Evolutionary conservation across 1,140 invertebrate species (phyloP), one percentile per base, ranked within the genome.

Genomic region (Drosophila ironensis): DNA sequence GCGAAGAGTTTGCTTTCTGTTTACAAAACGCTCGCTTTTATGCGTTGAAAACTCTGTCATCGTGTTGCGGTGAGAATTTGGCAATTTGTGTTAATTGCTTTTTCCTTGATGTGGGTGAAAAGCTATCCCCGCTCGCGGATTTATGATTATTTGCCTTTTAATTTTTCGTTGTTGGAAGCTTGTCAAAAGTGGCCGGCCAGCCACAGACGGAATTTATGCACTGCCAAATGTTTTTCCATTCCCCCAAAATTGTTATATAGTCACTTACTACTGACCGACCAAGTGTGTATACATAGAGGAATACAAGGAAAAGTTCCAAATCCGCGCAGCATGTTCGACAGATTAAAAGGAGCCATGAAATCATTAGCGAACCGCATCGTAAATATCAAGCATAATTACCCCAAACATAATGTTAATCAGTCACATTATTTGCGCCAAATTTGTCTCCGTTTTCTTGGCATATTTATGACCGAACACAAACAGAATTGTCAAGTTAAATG

Each of bases 11-110:
- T 28, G 17, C 8, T 24, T 46, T 51, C 54, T 70, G 54, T 63
- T 71, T 61, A 35, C 42, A 33, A 47, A 41, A 37, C 47, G 14
- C 11, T 7, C 44, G 44, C 9, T 11, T 14, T 37, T 25, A 22
- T 16, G 12, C 14, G 16, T 20, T 20, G 44, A 11, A 44, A 42
- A 30, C 35, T 38, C 16, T 70, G 40, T 51, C 56, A 41, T 71
- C 48, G 48, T 28, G n/a, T 30, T 30, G 41, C 12, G 35, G 11
- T 51, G 24, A 67, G 37, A 38, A 54, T 48, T 50, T 33, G 12
- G 33, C 22, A 45, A 48, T 56, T 12, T 51, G 59, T 66, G 69
- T 72, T 72, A 72, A 72, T 72, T 72, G 68, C 57, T 72, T 72
- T 50, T 56, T 24, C 12, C 40, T 19, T 20, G 8, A 24, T 56